phyloP scores from a whole-genome alignment of 2,113 vertebrate species.

The Anhinga anhinga region DNA sequence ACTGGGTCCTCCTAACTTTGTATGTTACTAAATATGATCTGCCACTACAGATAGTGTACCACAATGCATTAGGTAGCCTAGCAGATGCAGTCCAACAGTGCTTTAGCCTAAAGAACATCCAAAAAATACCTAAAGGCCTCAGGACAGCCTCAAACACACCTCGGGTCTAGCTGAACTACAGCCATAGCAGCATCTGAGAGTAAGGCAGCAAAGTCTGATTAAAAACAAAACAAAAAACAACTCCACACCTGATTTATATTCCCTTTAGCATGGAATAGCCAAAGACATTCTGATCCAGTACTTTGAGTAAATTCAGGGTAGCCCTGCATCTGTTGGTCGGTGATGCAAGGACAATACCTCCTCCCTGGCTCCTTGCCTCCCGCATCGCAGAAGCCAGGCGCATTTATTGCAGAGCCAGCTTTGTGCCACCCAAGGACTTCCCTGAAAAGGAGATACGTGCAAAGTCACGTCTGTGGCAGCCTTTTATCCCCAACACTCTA shows the following conservation, averaged over 20 bases:
- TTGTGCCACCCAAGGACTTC: not conserved
- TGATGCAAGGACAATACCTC: not conserved
- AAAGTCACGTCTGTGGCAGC: not conserved
- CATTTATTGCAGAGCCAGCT: not conserved
- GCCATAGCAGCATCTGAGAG: not conserved
- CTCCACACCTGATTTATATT: not conserved
- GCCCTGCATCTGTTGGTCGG: not conserved
- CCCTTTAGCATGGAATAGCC: not conserved
- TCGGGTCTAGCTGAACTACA: not conserved
- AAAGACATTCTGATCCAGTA: not conserved
- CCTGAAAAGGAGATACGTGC: not conserved
- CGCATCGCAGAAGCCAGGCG: fast-evolving
- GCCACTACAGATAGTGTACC: fast-evolving
- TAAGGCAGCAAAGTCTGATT: not conserved
- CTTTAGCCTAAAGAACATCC: not conserved
- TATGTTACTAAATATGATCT: not conserved
- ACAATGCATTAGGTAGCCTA: not conserved
- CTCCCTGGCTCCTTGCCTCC: not conserved
- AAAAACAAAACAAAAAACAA: not conserved
- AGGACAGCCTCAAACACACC: not conserved
- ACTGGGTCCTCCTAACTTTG: not conserved
- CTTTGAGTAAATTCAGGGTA: not conserved
- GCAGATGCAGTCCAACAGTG: not conserved
- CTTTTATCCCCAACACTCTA: not conserved
- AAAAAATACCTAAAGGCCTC: not conserved